Conservation (phyloP, 2,888 invertebrate species). For the Synergus itoensis region DNA sequence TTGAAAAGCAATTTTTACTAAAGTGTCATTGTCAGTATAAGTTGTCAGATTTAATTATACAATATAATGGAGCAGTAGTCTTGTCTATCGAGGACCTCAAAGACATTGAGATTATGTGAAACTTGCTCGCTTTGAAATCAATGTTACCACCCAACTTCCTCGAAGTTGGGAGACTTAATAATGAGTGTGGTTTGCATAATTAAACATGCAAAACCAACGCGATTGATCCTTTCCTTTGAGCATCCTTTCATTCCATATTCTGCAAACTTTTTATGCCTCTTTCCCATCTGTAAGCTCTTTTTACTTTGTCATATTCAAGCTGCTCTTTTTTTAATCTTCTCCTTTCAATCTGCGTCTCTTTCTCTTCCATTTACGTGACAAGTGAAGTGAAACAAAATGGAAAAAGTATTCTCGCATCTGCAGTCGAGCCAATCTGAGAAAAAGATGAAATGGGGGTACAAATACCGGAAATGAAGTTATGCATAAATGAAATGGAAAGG, state of each 20-base stretch:
- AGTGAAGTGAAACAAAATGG: constrained; percentile 29
- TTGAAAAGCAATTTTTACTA: constrained; percentile 5
- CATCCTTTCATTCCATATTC: neutral
- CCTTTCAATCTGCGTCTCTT: neutral
- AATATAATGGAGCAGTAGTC: neutral
- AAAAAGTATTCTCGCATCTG: constrained; percentile 18
- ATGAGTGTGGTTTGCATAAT: neutral
- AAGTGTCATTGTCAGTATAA: neutral
- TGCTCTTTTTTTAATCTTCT: neutral
- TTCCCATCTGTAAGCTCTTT: constrained; percentile 4
- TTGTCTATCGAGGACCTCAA: neutral
- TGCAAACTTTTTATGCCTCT: neutral
- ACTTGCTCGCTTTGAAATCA: constrained; percentile 1
- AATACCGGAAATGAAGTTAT: constrained; percentile 15
- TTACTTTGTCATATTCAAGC: constrained; percentile 8
- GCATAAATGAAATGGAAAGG: constrained; percentile 15
- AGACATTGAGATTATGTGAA: constrained; percentile 1
- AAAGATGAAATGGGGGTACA: constrained; percentile 9
- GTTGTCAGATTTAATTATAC: neutral
- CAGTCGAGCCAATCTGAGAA: constrained; percentile 21
- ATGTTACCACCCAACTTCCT: neutral
- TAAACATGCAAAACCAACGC: neutral
- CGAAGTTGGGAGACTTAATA: neutral
- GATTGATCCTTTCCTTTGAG: constrained; percentile 7
- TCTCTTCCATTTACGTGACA: constrained; percentile 13